phyloP scores from a whole-genome alignment of 2,888 invertebrate species.

The Amblyjoppa proteus region DNA sequence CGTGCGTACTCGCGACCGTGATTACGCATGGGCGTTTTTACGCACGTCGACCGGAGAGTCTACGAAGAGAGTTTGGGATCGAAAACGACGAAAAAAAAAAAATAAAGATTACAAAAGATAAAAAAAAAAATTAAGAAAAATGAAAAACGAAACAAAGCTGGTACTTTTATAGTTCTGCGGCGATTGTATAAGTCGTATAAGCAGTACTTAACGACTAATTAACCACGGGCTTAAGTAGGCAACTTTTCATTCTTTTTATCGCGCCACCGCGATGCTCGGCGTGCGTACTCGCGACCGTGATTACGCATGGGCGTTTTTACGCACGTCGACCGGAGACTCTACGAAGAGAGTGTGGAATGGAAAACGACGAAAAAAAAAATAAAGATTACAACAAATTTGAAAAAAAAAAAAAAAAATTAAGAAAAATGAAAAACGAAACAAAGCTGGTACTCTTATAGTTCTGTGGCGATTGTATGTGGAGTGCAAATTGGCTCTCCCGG shows the following conservation, averaged over 20 bases:
- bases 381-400: too few species aligned
- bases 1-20: conserved; percentile 16
- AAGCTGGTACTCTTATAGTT: conserved; percentile 70
- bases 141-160: conserved; percentile 57
- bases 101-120: too few species aligned
- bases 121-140: neutral
- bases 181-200: conserved; percentile 64
- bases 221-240: conserved; percentile 53
- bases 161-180: conserved; percentile 71
- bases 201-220: conserved; percentile 67
- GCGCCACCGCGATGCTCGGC: conserved; percentile 42
- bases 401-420: neutral
- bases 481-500: conserved; percentile 66
- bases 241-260: conserved; percentile 43
- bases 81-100: conserved; percentile 1
- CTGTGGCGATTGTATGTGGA: conserved; percentile 69
- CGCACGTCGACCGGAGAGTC: conserved; percentile 47
- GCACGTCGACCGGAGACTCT: conserved; percentile 44
- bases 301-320: conserved; percentile 55
- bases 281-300: conserved; percentile 19
- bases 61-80: conserved; percentile 4
- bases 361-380: neutral
- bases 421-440: conserved; percentile 56
- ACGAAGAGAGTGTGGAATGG: conserved; percentile 5
- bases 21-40: conserved; percentile 53